phyloP scores from a whole-genome alignment of 2,797 vertebrate genomes.

The Florisuga fusca region DNA sequence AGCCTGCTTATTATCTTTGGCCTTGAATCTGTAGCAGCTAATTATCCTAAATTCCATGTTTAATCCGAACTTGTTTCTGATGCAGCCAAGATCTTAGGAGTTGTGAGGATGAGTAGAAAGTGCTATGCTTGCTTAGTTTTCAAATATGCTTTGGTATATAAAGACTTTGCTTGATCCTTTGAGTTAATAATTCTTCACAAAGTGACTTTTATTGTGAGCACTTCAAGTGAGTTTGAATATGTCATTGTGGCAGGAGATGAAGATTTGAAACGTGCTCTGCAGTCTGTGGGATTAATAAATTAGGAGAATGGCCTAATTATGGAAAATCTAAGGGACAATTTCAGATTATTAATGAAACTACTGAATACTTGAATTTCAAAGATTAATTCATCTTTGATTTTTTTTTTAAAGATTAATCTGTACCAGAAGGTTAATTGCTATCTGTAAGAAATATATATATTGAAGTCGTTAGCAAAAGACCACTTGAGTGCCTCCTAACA shows the following conservation, averaged over 20 bases:
- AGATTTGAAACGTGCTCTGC: constrained; percentile 56
- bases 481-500: constrained; percentile 46
- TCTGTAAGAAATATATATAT: constrained; percentile 45
- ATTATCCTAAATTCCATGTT: background rate
- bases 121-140: constrained; percentile 18
- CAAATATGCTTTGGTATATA: constrained; percentile 7
- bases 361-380: constrained; percentile 48
- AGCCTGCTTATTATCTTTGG: background rate
- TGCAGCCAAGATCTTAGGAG: background rate
- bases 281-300: constrained; percentile 64
- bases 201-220: constrained; percentile 67
- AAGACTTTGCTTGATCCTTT: constrained; percentile 60
- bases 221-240: constrained; percentile 64
- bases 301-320: constrained; percentile 57
- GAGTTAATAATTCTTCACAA: constrained; percentile 67
- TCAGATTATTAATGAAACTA: constrained; percentile 58
- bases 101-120: background rate
- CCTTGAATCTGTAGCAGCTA: background rate
- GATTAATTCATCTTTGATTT: constrained; percentile 54
- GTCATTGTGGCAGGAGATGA: constrained; percentile 64
- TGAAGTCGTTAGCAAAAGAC: constrained; percentile 27
- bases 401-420: constrained; percentile 41
- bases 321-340: constrained; percentile 51
- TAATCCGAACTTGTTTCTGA: background rate
- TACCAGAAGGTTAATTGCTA: constrained; percentile 66